Base-by-base conservation (phyloP, 2,113 vertebrate species). In the Protobothrops mucrosquamatus region DNA sequence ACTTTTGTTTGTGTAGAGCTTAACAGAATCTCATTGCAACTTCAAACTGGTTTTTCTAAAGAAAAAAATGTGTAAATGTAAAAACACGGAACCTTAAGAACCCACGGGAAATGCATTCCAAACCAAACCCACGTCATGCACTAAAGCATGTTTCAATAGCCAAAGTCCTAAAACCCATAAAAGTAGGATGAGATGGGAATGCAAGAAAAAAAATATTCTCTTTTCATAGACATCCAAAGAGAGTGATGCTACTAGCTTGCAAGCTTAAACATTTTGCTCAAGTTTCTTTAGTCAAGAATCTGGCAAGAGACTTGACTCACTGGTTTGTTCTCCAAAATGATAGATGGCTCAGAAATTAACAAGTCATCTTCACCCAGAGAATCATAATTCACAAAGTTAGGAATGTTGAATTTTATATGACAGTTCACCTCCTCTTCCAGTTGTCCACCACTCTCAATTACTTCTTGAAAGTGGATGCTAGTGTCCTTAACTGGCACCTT, bases 371-470 rank as follows among this genome's bases (percentile, higher is more conserved):
- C 99, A 26, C 98, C 98, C 46, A 98, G 96, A 0, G 97, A 97
- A 90, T 99, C 99, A 3, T 98, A 98, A 96, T 98, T 98, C 95
- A 99, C 98, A 43, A 98, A 99, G 94, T 99, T 99, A 2, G 99
- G 99, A 94, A 99, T 98, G 96, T 98, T 98, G 94, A 98, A 99
- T 92, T 98, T 98, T 86, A 98, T 96, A 61, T 98, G 96, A 92
- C 97, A 97, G 43, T 95, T 96, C 10, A 98, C 85, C 90, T 97
- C 96, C 95, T 98, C 95, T 85, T 96, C 97, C 48, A 94, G 93
- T 23, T 3, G 95, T 94, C 92, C 93, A 4, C 92, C 52, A 69
- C 95, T 97, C 90, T 95, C 90, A 93, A 95, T 91, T 94, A 94
- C 93, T 89, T 97, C 97, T 69, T 96, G 98, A 85, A 97, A 95